Evolutionary conservation across 2,888 invertebrate species (phyloP).

Genomic region (Pterostichus madidus): DNA sequence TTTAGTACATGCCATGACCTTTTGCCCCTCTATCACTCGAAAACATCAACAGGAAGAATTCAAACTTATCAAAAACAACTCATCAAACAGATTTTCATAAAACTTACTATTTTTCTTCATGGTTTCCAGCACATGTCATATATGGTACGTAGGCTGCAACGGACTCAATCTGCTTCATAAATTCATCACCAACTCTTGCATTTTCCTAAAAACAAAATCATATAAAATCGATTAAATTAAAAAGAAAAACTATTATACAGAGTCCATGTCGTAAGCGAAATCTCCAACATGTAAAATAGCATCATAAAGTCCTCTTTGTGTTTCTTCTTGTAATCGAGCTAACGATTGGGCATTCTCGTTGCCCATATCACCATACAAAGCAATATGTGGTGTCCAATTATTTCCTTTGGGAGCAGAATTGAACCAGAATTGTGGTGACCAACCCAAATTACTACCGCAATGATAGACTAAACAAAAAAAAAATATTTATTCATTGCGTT

Average conservation of each 20-base stretch:
- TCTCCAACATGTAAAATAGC: conserved; percentile 95
- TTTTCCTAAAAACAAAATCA: conserved; percentile 79
- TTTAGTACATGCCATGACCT: no score
- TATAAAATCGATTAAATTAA: background rate
- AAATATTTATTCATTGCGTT: background rate
- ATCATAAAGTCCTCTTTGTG: conserved; percentile 89
- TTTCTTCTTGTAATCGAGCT: conserved; percentile 90
- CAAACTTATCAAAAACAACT: no score
- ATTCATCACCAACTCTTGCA: conserved; percentile 92
- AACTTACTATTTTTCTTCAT: conserved; percentile 90
- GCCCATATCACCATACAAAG: conserved; percentile 97
- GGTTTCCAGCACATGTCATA: conserved; percentile 96
- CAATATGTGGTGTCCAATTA: conserved; percentile 89
- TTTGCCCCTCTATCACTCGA: no score
- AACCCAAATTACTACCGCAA: conserved; percentile 88
- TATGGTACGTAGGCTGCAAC: conserved; percentile 95
- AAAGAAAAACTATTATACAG: conserved; percentile 75
- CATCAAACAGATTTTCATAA: no score
- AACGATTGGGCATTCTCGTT: conserved; percentile 94
- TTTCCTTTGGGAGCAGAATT: conserved; percentile 83
- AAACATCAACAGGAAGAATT: no score
- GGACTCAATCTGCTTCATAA: conserved; percentile 94
- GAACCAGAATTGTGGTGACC: conserved; percentile 91
- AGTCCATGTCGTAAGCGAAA: conserved; percentile 96
- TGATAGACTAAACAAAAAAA: conserved; percentile 83